These are phyloP conservation scores for Ectemnius lituratus DNA, from an alignment of 2,888 invertebrate genomes.

Conservation along the genomic window DNA sequence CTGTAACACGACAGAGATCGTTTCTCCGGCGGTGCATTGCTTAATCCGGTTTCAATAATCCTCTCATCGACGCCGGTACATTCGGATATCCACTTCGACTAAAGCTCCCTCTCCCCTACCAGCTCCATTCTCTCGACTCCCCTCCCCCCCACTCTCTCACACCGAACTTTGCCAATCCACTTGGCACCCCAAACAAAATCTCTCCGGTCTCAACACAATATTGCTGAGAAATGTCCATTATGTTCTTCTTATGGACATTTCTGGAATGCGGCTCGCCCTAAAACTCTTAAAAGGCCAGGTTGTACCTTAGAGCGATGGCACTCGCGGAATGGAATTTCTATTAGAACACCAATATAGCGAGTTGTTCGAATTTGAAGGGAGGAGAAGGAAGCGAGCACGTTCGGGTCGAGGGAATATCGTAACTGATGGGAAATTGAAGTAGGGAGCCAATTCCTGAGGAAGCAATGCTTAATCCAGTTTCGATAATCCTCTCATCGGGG, in stretches of 20 bases:
- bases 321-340: not conserved
- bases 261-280: not conserved
- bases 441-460: constrained; percentile 37
- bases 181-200: not conserved
- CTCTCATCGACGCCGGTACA: constrained; percentile 32
- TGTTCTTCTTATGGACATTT: not conserved
- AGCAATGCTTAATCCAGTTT: constrained; percentile 55
- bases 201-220: too few relatives aligned
- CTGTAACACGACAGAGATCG: constrained; percentile 29
- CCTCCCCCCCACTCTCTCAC: not conserved
- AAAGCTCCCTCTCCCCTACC: not conserved
- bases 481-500: constrained; percentile 53
- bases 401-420: constrained; percentile 35
- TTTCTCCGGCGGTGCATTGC: constrained; percentile 38
- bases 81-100: constrained; percentile 25
- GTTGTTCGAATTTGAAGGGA: not conserved
- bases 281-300: too few relatives aligned
- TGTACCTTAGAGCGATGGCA: too few relatives aligned
- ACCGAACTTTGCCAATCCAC: not conserved
- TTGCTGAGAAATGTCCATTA: not conserved
- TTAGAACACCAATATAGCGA: not conserved
- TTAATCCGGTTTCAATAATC: constrained; percentile 55
- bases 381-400: not conserved
- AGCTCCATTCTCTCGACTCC: too few relatives aligned
- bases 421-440: constrained; percentile 26